phyloP scores from a whole-genome alignment of 2,113 vertebrate species.

The Oriolus oriolus region DNA sequence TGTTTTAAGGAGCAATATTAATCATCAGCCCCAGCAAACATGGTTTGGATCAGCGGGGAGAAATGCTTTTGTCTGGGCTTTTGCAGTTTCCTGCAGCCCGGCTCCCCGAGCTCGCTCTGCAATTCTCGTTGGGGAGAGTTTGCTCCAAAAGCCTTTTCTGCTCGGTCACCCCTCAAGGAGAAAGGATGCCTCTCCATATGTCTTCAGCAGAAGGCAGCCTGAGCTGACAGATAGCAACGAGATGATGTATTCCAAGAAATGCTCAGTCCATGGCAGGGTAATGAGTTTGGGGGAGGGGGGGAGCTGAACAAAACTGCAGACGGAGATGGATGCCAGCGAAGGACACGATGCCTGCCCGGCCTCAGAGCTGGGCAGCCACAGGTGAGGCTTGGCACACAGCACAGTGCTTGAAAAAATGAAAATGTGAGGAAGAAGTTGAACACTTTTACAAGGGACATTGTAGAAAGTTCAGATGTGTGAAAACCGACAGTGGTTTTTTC shows the following conservation, averaged over 20 bases:
- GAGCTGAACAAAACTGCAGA: neutral
- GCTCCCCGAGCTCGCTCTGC: neutral
- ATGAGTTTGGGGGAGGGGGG: neutral
- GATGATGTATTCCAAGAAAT: slow-evolving; percentile 32
- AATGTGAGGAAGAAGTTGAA: neutral
- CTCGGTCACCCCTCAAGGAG: slow-evolving; percentile 44
- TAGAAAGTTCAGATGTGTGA: neutral
- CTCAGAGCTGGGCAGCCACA: neutral
- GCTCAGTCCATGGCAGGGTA: neutral
- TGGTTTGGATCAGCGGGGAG: neutral
- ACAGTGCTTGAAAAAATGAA: neutral
- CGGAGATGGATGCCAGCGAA: neutral
- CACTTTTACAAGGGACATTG: neutral
- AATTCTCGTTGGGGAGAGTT: neutral
- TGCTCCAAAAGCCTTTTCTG: neutral
- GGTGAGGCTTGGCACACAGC: neutral
- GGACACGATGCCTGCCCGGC: neutral
- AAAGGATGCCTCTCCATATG: slow-evolving; percentile 32
- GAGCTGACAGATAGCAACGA: slow-evolving; percentile 8
- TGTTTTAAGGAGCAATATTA: neutral
- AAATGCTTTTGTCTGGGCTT: neutral
- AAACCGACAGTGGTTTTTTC: neutral
- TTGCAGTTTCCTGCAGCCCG: neutral
- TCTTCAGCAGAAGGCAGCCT: slow-evolving; percentile 40
- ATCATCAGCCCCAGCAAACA: neutral